These are phyloP conservation scores for Andrena flavipes DNA, from an alignment of 2,888 invertebrate species.

Conservation along the genomic window DNA sequence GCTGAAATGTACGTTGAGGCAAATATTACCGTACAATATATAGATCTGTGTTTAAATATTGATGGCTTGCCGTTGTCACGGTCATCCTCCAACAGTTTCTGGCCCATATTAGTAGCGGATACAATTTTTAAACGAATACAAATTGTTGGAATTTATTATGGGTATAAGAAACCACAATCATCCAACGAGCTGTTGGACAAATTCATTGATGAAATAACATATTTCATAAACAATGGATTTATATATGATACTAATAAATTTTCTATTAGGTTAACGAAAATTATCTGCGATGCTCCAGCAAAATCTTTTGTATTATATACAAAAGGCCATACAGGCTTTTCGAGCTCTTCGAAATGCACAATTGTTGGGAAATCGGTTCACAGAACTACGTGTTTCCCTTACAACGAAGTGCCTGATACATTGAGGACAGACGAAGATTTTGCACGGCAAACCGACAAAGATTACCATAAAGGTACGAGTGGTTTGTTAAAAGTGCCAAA, in stretches of 20 bases:
- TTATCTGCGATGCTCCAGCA: background rate
- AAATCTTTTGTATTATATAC: background rate
- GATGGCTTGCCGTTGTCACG: background rate
- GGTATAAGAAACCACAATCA: background rate
- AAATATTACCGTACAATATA: background rate
- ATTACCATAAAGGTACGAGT: background rate
- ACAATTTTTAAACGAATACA: too few relatives aligned
- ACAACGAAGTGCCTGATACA: background rate
- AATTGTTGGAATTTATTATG: background rate
- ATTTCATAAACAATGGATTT: too few relatives aligned
- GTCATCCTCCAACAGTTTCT: background rate
- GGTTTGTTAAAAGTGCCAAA: background rate
- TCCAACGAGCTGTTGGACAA: background rate
- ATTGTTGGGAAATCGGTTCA: too few relatives aligned
- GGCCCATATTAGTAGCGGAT: background rate
- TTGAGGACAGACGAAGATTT: background rate
- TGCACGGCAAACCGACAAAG: background rate
- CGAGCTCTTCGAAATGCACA: too few relatives aligned
- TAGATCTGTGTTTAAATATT: background rate
- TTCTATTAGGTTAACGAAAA: too few relatives aligned
- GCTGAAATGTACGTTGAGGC: too few relatives aligned
- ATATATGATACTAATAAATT: too few relatives aligned
- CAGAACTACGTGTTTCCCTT: background rate
- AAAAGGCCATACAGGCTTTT: too few relatives aligned
- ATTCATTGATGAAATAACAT: background rate